These are phyloP conservation scores for Rhingia rostrata DNA, from an alignment of 2,888 invertebrate species.

Conservation along the genomic window DNA sequence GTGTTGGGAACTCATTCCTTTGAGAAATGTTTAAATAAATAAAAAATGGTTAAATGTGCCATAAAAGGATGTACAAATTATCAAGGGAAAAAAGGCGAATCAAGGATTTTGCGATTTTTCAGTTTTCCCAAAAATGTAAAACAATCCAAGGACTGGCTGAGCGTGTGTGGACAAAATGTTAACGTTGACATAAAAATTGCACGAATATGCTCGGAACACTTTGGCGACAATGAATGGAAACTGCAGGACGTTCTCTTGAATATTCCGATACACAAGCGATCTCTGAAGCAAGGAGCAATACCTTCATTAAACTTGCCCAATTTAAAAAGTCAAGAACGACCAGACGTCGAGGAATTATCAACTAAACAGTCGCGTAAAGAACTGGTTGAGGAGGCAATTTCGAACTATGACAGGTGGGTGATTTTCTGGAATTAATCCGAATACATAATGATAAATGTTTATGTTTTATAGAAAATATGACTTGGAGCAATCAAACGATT, in stretches of 20 bases:
- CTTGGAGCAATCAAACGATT: background rate
- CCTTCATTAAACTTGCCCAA: constrained; percentile 13
- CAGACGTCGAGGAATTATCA: background rate
- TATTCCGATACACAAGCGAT: constrained; percentile 24
- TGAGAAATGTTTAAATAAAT: background rate
- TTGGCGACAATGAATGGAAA: constrained; percentile 23
- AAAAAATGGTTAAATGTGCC: constrained; percentile 39
- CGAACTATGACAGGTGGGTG: constrained; percentile 17
- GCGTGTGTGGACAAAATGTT: background rate
- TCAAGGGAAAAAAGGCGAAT: constrained; percentile 17
- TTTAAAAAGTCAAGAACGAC: background rate
- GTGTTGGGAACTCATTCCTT: background rate
- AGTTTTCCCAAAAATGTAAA: constrained; percentile 24
- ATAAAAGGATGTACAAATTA: constrained; percentile 38
- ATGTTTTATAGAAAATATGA: constrained; percentile 18
- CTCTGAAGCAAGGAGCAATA: constrained; percentile 15
- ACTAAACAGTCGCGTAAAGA: constrained; percentile 2
- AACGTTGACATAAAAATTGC: constrained; percentile 6
- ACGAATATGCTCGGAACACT: constrained; percentile 40
- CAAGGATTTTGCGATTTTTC: constrained; percentile 20
- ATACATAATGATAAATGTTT: background rate
- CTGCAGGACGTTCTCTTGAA: constrained; percentile 37
- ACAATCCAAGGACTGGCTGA: constrained; percentile 12
- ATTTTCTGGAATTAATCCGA: background rate
- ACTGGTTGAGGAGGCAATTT: constrained; percentile 29